These are phyloP conservation scores for Mirounga angustirostris DNA, from an alignment of 2,113 vertebrate genomes.

Conservation along the genomic window DNA sequence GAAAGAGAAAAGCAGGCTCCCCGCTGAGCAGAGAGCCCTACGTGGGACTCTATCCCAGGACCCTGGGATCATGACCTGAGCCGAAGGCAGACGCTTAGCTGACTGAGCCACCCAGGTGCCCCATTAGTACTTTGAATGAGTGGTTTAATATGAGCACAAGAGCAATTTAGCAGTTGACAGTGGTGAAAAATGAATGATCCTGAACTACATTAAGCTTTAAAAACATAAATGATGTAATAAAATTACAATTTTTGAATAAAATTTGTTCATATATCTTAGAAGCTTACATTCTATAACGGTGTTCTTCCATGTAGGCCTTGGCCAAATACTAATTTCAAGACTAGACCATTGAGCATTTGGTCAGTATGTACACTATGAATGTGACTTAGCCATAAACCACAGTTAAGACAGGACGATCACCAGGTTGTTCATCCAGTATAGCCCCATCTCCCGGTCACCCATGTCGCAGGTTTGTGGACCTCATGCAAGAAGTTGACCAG, in stretches of 20 bases:
- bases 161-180: background rate
- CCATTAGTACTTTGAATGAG: background rate
- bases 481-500: background rate
- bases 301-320: background rate
- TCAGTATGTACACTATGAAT: background rate
- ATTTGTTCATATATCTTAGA: background rate
- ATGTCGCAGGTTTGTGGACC: background rate
- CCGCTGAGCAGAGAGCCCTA: background rate
- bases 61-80: background rate
- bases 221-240: background rate
- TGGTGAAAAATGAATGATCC: constrained; percentile 18
- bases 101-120: background rate
- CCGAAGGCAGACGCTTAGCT: background rate
- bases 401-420: background rate
- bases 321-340: constrained; percentile 11
- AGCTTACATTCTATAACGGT: background rate
- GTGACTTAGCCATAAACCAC: background rate
- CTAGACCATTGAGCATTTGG: background rate
- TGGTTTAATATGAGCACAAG: background rate
- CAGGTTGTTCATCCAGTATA: background rate
- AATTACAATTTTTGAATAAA: background rate
- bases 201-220: background rate
- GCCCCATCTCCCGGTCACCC: background rate
- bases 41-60: background rate
- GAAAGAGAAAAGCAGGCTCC: background rate